These are phyloP conservation scores for Malthinus flaveolus DNA, from an alignment of 2,888 invertebrate genomes.

Conservation along the genomic window DNA sequence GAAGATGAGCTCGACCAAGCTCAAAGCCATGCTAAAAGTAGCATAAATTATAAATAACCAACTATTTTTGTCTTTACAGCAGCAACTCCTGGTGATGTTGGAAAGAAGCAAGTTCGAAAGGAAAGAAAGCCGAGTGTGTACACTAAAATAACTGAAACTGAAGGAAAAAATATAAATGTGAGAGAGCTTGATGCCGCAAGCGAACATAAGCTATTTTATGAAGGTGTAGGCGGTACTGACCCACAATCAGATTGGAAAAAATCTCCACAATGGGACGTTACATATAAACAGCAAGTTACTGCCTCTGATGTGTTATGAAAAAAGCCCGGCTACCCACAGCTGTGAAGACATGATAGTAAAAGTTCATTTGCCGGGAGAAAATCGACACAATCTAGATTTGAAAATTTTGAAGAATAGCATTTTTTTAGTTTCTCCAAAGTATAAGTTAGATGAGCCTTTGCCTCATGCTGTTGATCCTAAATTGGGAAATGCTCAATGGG, in stretches of 20 bases:
- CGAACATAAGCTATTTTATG: too few species aligned
- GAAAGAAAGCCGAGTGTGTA: constrained; percentile 12
- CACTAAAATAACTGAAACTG: neutral
- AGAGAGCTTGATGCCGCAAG: constrained; percentile 40
- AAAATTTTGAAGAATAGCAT: constrained; percentile 65
- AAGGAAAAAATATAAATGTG: constrained; percentile 40
- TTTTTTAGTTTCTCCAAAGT: constrained; percentile 66
- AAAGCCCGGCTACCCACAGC: constrained; percentile 76
- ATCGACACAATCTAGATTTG: constrained; percentile 73
- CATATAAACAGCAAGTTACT: constrained; percentile 82
- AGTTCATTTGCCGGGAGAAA: constrained; percentile 76
- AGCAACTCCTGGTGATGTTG: constrained; percentile 28
- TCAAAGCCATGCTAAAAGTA: neutral
- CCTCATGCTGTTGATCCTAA: constrained; percentile 84
- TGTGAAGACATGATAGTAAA: constrained; percentile 87
- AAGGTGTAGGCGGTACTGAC: neutral
- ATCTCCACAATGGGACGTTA: constrained; percentile 75
- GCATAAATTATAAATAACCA: too few species aligned
- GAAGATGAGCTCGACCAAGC: constrained; percentile 39
- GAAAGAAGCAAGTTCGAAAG: constrained; percentile 26
- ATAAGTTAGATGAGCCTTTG: constrained; percentile 72
- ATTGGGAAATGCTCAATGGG: constrained; percentile 79
- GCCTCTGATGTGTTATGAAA: constrained; percentile 85
- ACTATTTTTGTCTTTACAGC: constrained; percentile 21
- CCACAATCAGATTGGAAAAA: constrained; percentile 56